Base-by-base conservation (phyloP, 2,797 vertebrate genomes). In the Halcyon leucocephala region DNA sequence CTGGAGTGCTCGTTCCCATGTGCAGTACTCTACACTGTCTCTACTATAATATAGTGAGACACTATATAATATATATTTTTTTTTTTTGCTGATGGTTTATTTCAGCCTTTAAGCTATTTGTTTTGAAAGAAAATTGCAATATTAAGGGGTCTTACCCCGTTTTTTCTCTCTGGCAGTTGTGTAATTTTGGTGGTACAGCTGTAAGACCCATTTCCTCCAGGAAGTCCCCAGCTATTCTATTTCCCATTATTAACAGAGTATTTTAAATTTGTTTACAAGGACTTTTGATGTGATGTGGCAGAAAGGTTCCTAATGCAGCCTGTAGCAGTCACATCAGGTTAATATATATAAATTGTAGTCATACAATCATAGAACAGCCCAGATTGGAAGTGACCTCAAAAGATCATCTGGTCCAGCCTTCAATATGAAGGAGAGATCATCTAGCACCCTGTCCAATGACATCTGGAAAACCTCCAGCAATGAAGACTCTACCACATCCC, bases 1-100 rank as follows among this genome's bases (percentile, higher is more conserved):
- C 51, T 21, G 14, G 41, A 66, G 28, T 7, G 4, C 2, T 39
- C 1, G 0, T 58, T 65, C 65, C 46, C 25, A n/a, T 6, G 18
- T 8, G 46, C 13, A n/a, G 3, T 33, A 17, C 7, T 33, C 58
- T 28, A 13, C 5, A 7, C 33, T 58, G 24, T 33, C 57, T 35
- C 57, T 58, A 25, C 22, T 35, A 16, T 58, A 58, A 35, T n/a
- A n/a, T n/a, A n/a, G n/a, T n/a, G n/a, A n/a, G n/a, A n/a, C n/a
- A n/a, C n/a, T n/a, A n/a, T n/a, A n/a, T n/a, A n/a, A n/a, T n/a
- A n/a, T n/a, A n/a, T n/a, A 55, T 28, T 12, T 12, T 12, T 90
- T 73, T 51, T 90, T 74, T 51, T 25, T 41, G 9, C 33, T 16
- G 55, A 35, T 42, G 6, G 13, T 18, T 62, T 33, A 20, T 67